These are phyloP conservation scores for Limnephilus auricula DNA, from an alignment of 2,888 invertebrate genomes.

Conservation along the genomic window DNA sequence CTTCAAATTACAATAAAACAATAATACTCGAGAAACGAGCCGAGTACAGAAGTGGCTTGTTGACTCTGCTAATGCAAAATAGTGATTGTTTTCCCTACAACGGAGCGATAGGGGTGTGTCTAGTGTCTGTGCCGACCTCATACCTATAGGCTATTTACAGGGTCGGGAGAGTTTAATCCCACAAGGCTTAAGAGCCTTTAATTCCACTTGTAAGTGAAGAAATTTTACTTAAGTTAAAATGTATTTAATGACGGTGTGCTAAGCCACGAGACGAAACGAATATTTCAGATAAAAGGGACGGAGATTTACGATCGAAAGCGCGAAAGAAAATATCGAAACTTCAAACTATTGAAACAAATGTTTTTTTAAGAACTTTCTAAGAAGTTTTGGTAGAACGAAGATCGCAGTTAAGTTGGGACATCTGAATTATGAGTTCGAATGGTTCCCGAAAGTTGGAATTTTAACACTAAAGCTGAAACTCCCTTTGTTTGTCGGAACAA, in stretches of 20 bases:
- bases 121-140: background rate
- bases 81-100: constrained; percentile 52
- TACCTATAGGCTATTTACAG: background rate
- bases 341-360: background rate
- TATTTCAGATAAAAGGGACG: constrained; percentile 3
- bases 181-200: constrained; percentile 17
- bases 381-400: background rate
- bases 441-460: background rate
- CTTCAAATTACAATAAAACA: constrained; percentile 34
- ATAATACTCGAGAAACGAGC: constrained; percentile 40
- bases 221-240: constrained; percentile 62
- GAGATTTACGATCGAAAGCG: constrained; percentile 8
- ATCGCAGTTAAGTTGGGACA: background rate
- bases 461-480: background rate
- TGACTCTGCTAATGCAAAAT: constrained; percentile 53
- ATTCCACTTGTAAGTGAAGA: constrained; percentile 44
- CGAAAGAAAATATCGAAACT: background rate
- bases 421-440: background rate
- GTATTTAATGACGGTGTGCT: constrained; percentile 57
- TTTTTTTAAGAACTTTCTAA: background rate
- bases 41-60: constrained; percentile 30
- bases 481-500: background rate
- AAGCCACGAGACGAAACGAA: constrained; percentile 52
- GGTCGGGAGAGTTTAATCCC: constrained; percentile 19
- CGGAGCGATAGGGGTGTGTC: background rate